Conservation (phyloP, 1,140 invertebrate genomes). For the Meloidogyne floridensis region DNA sequence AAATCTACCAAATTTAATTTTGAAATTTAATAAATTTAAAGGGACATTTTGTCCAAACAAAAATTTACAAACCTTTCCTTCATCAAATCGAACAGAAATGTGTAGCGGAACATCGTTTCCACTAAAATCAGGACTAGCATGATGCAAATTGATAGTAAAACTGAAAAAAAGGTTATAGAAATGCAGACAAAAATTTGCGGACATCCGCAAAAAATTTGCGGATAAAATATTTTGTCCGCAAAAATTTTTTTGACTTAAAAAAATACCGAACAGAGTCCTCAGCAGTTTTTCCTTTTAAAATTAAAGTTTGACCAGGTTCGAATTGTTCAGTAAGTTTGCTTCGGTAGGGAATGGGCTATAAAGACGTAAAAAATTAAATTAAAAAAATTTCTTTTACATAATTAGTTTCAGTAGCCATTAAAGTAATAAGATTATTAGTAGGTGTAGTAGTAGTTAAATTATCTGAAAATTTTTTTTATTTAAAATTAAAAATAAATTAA, state of each 20-base stretch:
- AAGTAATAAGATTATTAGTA: not conserved
- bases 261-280: slow-evolving; percentile 58
- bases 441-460: not conserved
- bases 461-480: not conserved
- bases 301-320: slow-evolving; percentile 63
- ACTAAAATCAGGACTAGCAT: slow-evolving; percentile 57
- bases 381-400: slow-evolving; percentile 25
- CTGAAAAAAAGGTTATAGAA: slow-evolving; percentile 3
- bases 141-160: slow-evolving; percentile 61
- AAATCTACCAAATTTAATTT: not conserved
- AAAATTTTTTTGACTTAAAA: slow-evolving; percentile 17
- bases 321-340: slow-evolving; percentile 60
- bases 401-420: slow-evolving; percentile 33
- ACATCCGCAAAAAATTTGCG: not conserved
- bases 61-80: slow-evolving; percentile 54
- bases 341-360: slow-evolving; percentile 61
- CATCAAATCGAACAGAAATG: slow-evolving; percentile 62
- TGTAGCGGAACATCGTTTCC: slow-evolving; percentile 64
- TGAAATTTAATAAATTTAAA: not conserved
- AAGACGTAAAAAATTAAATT: slow-evolving; percentile 28
- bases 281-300: slow-evolving; percentile 63
- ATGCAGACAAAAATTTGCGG: not conserved
- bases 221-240: not conserved
- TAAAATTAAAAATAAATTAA: too few relatives aligned
- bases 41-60: not conserved